Evolutionary conservation across 1,140 invertebrate species (phyloP).

Genomic region (Zaprionus taronus): DNA sequence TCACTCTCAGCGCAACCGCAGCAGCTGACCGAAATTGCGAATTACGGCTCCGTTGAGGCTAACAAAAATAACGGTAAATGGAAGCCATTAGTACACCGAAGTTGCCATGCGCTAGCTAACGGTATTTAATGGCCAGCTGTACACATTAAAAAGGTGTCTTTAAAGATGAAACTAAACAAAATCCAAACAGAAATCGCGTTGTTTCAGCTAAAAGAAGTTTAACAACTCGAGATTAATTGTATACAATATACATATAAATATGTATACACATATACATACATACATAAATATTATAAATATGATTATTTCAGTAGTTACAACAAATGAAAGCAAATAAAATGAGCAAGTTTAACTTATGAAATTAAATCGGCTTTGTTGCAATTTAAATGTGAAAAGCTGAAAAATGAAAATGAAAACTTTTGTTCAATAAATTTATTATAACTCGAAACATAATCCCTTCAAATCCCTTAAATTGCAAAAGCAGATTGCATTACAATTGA

Average conservation of each 20-base stretch:
- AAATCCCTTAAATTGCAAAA: background rate
- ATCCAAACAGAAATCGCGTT: background rate
- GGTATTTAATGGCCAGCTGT: background rate
- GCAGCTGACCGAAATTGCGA: slow-evolving; percentile 35
- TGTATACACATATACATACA: too few relatives aligned
- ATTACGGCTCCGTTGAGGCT: slow-evolving; percentile 14
- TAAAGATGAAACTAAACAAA: background rate
- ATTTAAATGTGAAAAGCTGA: background rate
- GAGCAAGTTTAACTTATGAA: background rate
- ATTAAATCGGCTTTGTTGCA: background rate
- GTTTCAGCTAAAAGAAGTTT: background rate
- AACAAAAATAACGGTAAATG: background rate
- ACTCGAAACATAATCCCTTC: background rate
- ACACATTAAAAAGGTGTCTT: background rate
- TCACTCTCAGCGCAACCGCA: slow-evolving; percentile 12
- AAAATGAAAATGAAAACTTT: background rate
- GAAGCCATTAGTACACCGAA: background rate
- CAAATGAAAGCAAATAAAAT: too few relatives aligned
- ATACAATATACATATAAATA: too few relatives aligned
- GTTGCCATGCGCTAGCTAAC: background rate
- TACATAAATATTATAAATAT: too few relatives aligned
- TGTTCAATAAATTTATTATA: background rate
- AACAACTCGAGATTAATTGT: too few relatives aligned
- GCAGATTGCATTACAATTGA: background rate
- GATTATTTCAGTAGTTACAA: too few relatives aligned